phyloP scores from a whole-genome alignment of 1,140 invertebrate species.

The Theocolax elegans region DNA sequence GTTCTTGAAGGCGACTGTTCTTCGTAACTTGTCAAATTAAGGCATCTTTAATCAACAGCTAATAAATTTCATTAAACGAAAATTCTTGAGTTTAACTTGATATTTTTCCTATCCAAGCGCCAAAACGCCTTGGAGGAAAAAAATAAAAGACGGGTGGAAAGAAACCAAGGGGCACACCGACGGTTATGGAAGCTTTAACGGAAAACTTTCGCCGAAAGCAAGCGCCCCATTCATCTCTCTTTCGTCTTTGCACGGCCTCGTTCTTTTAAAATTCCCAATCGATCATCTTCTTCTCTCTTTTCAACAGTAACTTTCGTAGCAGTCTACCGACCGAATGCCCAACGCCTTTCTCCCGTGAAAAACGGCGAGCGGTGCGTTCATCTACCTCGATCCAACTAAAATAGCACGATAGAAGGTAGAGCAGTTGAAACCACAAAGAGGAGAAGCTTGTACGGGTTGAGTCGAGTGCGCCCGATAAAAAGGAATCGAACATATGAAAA shows the following conservation, averaged over 20 bases:
- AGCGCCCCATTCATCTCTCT: constrained; percentile 31
- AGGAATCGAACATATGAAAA: too few relatives aligned
- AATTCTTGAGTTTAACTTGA: background rate
- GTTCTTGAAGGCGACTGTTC: too few relatives aligned
- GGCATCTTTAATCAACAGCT: constrained; percentile 8
- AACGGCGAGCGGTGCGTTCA: too few relatives aligned
- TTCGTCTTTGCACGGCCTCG: constrained; percentile 1
- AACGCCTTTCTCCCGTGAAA: too few relatives aligned
- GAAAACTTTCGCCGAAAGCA: constrained; percentile 18
- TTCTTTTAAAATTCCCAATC: constrained; percentile 27
- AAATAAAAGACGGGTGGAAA: background rate
- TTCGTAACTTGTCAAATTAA: too few relatives aligned
- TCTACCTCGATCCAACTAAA: background rate
- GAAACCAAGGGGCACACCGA: background rate
- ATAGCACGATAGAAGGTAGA: background rate
- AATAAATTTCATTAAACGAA: constrained; percentile 25
- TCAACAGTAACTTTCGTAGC: background rate
- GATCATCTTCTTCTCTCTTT: constrained; percentile 26
- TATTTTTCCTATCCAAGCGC: background rate
- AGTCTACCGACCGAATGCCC: background rate
- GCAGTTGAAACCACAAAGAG: background rate
- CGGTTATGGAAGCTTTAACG: background rate
- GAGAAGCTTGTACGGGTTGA: too few relatives aligned
- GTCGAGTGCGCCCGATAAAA: too few relatives aligned
- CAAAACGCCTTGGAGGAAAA: background rate